phyloP scores from a whole-genome alignment of 2,888 invertebrate genomes.

The Macrosiphum euphorbiae region DNA sequence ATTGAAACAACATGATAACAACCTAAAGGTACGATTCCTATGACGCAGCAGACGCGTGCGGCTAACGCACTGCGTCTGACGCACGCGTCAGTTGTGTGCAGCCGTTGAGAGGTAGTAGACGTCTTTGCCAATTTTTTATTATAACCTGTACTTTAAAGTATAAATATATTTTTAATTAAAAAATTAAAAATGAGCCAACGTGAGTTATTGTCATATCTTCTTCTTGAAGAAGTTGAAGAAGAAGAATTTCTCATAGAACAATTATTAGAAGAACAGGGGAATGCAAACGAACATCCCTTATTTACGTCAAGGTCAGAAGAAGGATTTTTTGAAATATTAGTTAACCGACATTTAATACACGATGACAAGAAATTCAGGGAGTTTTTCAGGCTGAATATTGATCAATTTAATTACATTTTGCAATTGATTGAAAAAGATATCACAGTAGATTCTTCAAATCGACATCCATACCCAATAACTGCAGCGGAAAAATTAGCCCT shows the following conservation, averaged over 20 bases:
- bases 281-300: slow-evolving; percentile 1
- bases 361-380: not conserved
- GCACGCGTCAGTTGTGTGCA: no score
- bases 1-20: no score
- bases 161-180: no score
- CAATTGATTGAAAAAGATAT: not conserved
- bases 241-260: not conserved
- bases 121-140: no score
- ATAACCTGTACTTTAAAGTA: no score
- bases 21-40: no score
- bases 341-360: not conserved
- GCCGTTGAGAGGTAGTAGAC: no score
- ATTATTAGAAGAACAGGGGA: not conserved
- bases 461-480: slow-evolving; percentile 4
- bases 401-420: not conserved
- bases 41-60: no score
- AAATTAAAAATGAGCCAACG: no score
- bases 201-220: no score
- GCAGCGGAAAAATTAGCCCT: slow-evolving; percentile 14
- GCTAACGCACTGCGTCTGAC: no score
- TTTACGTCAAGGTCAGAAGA: not conserved
- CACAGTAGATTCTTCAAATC: not conserved
- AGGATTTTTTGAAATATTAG: not conserved
- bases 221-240: slow-evolving; percentile 12
- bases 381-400: not conserved